Base-by-base conservation (phyloP, 2,888 invertebrate genomes). In the Drosophila paucipuncta region DNA sequence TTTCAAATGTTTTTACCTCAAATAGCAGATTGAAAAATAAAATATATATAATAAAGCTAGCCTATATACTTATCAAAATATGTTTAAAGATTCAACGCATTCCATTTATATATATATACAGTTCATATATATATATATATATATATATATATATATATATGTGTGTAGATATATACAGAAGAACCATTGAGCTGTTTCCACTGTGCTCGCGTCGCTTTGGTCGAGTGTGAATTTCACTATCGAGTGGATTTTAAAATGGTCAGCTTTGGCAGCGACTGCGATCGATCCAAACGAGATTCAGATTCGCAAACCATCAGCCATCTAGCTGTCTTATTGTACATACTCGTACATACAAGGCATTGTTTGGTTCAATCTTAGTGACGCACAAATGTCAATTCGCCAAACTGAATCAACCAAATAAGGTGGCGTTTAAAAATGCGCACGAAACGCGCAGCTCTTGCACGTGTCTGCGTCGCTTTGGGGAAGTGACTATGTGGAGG, bases 371-470 rank as follows among this genome's bases (percentile, higher is more conserved):
- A 65, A 75, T 71, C 78, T 65, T 49, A 57, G 76, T 77, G 73
- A 74, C 78, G 78, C 78, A 73, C 65, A 77, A 41, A 66, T 62
- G 33, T 60, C 75, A 49, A 39, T 60, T 57, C 37, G 49, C 67
- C 49, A 65, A 68, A 49, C 43, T 11, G 41, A 65, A 25, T 37
- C 49, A 43, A 16, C 84, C 88, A 85, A 82, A 85, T 85, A 85
- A 69, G 85, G 85, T 68, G 76, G 75, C 79, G 83, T 83, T 87
- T 85, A 62, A 74, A 83, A 80, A 55, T 70, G 80, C 75, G 55
- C 63, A 31, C 62, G 67, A 75, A 83, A 68, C 83, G 71, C 83
- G 55, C 68, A 64, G 58, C 64, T 69, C 73, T 64, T 74, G 78
- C 87, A 85, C 85, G 88, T 85, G 81, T 68, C 69, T 50, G 1